These are phyloP conservation scores for Catostomus latipinnis DNA, from an alignment of 2,797 vertebrate species.

Conservation along the genomic window DNA sequence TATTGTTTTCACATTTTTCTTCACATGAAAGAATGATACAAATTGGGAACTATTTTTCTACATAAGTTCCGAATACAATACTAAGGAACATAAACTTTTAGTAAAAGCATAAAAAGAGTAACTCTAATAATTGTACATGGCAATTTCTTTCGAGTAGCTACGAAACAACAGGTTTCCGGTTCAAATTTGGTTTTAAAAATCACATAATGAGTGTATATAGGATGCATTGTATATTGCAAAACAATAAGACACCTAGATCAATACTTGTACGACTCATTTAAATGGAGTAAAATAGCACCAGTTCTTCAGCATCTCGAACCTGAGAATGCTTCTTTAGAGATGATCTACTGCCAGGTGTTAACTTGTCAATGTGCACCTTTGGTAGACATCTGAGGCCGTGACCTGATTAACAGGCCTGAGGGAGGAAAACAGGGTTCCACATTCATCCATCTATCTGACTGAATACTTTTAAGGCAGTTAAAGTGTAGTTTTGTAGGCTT, in stretches of 20 bases:
- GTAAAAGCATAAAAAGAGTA: conserved; percentile 68
- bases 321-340: conserved; percentile 81
- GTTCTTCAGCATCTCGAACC: conserved; percentile 86
- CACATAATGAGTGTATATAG: conserved; percentile 73
- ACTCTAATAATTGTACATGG: conserved; percentile 50
- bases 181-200: conserved; percentile 70
- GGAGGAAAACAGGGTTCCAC: conserved; percentile 60
- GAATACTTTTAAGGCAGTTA: conserved; percentile 61
- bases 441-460: conserved; percentile 56
- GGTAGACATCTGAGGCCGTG: conserved; percentile 53
- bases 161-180: conserved; percentile 64
- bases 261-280: conserved; percentile 69
- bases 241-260: conserved; percentile 58
- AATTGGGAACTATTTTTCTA: conserved; percentile 61
- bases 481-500: conserved; percentile 63
- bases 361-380: conserved; percentile 35
- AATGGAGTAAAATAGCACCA: conserved; percentile 89
- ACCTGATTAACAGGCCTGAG: conserved; percentile 47
- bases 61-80: conserved; percentile 63
- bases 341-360: conserved; percentile 56
- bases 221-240: conserved; percentile 64
- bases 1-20: conserved; percentile 82
- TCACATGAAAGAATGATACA: conserved; percentile 74
- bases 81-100: conserved; percentile 72
- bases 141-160: conserved; percentile 65